Percentiles rank a stretch among this genome's conserved stretches.
These are phyloP conservation scores for Columbina picui DNA, from an alignment of 2,113 vertebrate species.

Conservation along the genomic window DNA sequence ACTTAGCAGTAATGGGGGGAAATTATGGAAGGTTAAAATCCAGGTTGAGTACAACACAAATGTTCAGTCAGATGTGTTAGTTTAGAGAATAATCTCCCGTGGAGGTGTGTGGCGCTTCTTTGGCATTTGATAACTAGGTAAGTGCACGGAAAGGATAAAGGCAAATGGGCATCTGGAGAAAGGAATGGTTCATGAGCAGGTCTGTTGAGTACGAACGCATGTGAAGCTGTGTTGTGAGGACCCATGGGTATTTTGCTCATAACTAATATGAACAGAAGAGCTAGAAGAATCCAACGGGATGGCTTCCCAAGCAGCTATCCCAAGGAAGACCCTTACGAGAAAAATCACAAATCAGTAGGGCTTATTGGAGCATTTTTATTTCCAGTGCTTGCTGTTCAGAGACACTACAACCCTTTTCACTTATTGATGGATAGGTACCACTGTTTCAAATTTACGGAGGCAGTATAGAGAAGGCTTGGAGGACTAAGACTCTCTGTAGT, in stretches of 20 bases:
- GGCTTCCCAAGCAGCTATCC: not conserved
- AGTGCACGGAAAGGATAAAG: not conserved
- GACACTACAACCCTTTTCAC: not conserved
- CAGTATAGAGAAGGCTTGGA: not conserved
- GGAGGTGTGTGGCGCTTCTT: not conserved
- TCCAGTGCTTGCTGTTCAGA: not conserved
- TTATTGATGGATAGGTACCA: not conserved
- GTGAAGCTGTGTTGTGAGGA: not conserved
- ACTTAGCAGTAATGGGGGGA: not conserved
- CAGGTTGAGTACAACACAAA: not conserved
- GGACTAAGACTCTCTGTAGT: not conserved
- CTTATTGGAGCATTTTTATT: not conserved
- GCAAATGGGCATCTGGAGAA: not conserved
- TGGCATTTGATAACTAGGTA: not conserved
- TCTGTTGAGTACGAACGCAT: not conserved
- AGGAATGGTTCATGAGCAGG: not conserved
- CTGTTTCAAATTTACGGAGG: not conserved
- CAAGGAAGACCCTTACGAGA: not conserved
- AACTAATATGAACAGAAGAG: not conserved
- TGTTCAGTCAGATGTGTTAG: not conserved
- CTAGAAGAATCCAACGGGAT: not conserved
- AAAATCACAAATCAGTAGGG: not conserved
- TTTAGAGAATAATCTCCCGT: not conserved
- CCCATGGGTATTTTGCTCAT: not conserved
- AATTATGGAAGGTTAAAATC: not conserved